Evolutionary conservation across 1,140 invertebrate genomes (phyloP).

Genomic region (Rhagoletis pomonella): DNA sequence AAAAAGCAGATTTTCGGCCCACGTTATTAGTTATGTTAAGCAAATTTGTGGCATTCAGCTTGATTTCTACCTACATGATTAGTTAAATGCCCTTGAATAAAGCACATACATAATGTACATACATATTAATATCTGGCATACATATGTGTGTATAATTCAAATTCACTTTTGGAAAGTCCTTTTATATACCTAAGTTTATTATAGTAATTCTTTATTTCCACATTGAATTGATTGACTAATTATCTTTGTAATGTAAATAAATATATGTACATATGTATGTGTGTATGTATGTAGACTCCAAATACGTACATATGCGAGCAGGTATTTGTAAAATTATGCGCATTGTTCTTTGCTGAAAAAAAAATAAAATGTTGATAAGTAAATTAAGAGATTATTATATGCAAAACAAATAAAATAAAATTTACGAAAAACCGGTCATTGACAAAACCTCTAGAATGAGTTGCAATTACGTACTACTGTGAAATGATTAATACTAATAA

Average conservation of each 20-base stretch:
- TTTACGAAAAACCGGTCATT: neutral
- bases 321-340: constrained; percentile 7
- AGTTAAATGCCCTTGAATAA: too few relatives aligned
- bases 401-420: neutral
- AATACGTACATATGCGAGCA: neutral
- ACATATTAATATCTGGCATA: too few relatives aligned
- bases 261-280: constrained; percentile 20
- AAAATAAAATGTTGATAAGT: constrained; percentile 3
- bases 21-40: neutral
- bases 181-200: neutral
- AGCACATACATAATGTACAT: neutral
- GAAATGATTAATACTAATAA: constrained; percentile 25
- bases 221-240: neutral
- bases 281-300: neutral
- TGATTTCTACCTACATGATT: too few relatives aligned
- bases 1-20: too few relatives aligned
- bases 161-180: neutral
- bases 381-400: constrained; percentile 33
- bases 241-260: neutral
- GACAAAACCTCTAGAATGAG: neutral
- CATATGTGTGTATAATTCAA: neutral
- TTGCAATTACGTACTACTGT: constrained; percentile 1
- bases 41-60: neutral
- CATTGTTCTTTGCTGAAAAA: constrained; percentile 29
- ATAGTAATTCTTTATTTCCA: constrained; percentile 11